Percentiles rank a stretch among this genome's conserved stretches.
These are phyloP conservation scores for Danio aesculapii DNA, from an alignment of 2,797 vertebrate species.

Conservation along the genomic window DNA sequence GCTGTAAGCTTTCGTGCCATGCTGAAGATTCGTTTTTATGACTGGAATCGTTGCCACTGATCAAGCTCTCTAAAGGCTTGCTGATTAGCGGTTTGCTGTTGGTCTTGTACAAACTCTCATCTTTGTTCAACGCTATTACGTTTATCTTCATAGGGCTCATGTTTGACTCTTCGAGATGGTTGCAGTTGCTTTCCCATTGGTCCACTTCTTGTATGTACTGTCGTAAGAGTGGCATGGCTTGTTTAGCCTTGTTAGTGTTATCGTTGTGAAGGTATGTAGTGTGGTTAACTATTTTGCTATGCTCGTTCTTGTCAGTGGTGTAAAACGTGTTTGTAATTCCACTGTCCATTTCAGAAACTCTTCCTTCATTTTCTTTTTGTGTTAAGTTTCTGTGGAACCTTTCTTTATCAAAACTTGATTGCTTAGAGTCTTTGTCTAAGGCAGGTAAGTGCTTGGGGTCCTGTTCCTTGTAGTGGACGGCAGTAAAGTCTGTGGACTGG, in stretches of 20 bases:
- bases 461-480: conserved; percentile 81
- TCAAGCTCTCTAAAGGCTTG: conserved; percentile 95
- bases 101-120: conserved; percentile 71
- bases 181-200: conserved; percentile 61
- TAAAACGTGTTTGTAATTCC: conserved; percentile 57
- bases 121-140: conserved; percentile 76
- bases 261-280: conserved; percentile 62
- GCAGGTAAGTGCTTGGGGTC: conserved; percentile 82
- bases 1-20: conserved; percentile 91
- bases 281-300: conserved; percentile 31
- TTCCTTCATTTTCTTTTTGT: conserved; percentile 82
- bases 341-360: conserved; percentile 82
- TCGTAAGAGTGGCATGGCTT: conserved; percentile 78
- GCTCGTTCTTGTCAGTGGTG: conserved; percentile 33
- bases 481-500: conserved; percentile 79
- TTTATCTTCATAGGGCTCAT: conserved; percentile 93
- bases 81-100: conserved; percentile 91
- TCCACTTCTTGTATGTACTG: conserved; percentile 77
- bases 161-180: conserved; percentile 77
- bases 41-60: conserved; percentile 91
- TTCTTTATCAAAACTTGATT: conserved; percentile 80
- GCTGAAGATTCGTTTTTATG: conserved; percentile 92
- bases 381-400: conserved; percentile 84
- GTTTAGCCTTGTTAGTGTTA: conserved; percentile 70
- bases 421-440: conserved; percentile 80